phyloP scores from a whole-genome alignment of 2,113 vertebrate species.

The Ochotona curzoniae region DNA sequence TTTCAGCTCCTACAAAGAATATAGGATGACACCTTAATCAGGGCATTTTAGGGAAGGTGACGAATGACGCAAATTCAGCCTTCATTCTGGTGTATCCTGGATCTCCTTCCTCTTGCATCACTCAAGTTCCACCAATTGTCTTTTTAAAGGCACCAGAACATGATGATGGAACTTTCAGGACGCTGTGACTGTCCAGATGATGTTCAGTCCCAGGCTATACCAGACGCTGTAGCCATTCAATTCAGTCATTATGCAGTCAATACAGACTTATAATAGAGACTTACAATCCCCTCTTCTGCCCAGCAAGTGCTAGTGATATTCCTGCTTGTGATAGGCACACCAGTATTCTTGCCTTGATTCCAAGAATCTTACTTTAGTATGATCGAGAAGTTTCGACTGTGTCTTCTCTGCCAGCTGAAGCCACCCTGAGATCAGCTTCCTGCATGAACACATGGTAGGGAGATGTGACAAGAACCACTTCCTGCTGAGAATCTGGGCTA shows the following conservation, averaged over 20 bases:
- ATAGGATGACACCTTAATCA: neutral
- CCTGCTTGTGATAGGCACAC: neutral
- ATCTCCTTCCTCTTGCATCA: neutral
- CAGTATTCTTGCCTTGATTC: neutral
- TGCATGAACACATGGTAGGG: neutral
- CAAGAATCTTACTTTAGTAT: neutral
- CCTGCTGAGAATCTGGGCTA: neutral
- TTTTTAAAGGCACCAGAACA: neutral
- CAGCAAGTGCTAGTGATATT: neutral
- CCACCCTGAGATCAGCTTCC: neutral
- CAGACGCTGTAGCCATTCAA: neutral
- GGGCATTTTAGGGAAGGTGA: neutral
- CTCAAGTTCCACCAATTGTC: neutral
- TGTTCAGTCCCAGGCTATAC: neutral
- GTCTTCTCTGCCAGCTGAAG: neutral
- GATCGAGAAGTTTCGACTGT: neutral
- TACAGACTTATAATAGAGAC: too few species aligned
- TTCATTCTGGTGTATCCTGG: neutral
- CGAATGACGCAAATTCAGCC: neutral
- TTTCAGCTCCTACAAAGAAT: neutral
- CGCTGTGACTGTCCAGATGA: neutral
- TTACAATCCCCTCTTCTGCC: neutral
- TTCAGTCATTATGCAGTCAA: neutral
- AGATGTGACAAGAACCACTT: constrained; percentile 3
- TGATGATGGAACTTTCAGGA: neutral